These are phyloP conservation scores for Solea senegalensis DNA, from an alignment of 2,113 vertebrate genomes.

Conservation along the genomic window DNA sequence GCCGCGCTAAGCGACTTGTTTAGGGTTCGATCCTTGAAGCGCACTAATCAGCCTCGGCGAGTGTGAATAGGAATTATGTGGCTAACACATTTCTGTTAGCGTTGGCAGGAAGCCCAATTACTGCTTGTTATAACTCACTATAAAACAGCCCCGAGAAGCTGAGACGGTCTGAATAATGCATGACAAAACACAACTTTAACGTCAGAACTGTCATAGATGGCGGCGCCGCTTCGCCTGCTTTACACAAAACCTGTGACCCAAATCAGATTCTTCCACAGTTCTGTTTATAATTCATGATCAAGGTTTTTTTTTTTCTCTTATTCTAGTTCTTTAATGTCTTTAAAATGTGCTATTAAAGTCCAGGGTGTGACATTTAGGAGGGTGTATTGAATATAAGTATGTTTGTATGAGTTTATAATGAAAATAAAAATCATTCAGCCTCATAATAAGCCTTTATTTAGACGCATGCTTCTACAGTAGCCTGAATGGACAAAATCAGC, in stretches of 20 bases:
- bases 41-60: slow-evolving; percentile 30
- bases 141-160: slow-evolving; percentile 9
- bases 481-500: too few relatives aligned
- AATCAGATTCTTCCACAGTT: not conserved
- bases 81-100: slow-evolving; percentile 32
- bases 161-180: slow-evolving; percentile 27
- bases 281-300: not conserved
- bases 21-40: slow-evolving; percentile 25
- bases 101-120: slow-evolving; percentile 22
- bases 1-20: slow-evolving; percentile 26
- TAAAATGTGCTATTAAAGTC: too few relatives aligned
- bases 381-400: too few relatives aligned
- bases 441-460: too few relatives aligned
- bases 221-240: too few relatives aligned
- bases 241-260: not conserved
- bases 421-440: too few relatives aligned
- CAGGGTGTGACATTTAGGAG: too few relatives aligned
- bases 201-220: slow-evolving; percentile 7
- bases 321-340: too few relatives aligned
- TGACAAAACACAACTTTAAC: slow-evolving; percentile 25
- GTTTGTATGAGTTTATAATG: too few relatives aligned
- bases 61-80: slow-evolving; percentile 39
- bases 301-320: not conserved
- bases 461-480: too few relatives aligned
- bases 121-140: not conserved